Conservation (phyloP, 2,888 invertebrate genomes). For the Eumacrocentrus americanus region DNA sequence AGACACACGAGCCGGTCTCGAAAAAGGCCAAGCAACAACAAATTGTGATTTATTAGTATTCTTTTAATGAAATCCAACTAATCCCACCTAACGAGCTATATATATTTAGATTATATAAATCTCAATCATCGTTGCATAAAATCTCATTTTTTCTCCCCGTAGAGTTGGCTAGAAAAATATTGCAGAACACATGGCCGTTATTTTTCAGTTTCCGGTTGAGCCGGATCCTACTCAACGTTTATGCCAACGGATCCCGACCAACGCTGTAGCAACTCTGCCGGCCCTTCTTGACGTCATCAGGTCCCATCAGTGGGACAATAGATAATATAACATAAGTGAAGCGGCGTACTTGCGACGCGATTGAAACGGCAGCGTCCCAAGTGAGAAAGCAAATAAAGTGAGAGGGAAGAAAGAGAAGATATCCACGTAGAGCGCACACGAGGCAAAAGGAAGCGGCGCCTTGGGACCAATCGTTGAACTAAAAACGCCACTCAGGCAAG, state of each 20-base stretch:
- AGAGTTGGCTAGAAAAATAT: not conserved
- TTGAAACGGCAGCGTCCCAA: not conserved
- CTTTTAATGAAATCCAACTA: not conserved
- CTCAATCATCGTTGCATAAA: not conserved
- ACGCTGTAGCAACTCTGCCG: not conserved
- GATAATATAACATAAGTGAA: not conserved
- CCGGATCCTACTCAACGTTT: not conserved
- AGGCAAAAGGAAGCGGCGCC: constrained; percentile 16
- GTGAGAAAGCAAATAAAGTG: not conserved
- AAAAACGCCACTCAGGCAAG: constrained; percentile 13
- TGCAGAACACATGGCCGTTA: not conserved
- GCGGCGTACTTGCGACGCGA: not conserved
- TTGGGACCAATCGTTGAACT: constrained; percentile 16
- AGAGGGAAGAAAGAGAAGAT: constrained; percentile 11
- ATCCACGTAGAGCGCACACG: constrained; percentile 24
- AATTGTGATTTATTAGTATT: not conserved
- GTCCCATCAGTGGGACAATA: not conserved
- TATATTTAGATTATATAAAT: not conserved
- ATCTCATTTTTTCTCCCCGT: not conserved
- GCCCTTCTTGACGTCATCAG: not conserved
- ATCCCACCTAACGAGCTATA: not conserved
- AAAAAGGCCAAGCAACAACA: not conserved
- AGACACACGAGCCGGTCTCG: not conserved
- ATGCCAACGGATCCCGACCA: not conserved
- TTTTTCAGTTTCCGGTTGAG: not conserved